Conservation (phyloP, 2,113 vertebrate genomes). For the Lampris incognitus region DNA sequence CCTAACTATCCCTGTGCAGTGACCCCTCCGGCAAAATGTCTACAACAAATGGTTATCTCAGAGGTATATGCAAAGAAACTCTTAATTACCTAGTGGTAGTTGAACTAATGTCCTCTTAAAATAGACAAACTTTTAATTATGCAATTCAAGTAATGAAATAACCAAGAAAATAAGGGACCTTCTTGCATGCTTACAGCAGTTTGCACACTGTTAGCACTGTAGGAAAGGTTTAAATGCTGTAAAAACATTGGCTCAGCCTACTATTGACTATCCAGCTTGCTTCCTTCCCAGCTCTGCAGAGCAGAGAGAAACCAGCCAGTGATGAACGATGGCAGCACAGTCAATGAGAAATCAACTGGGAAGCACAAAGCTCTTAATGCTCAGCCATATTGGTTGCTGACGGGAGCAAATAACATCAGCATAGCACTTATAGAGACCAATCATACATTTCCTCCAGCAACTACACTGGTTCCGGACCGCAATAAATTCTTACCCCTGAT, state of each 20-base stretch:
- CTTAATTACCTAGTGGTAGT: background rate
- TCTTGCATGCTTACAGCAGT: slow-evolving; percentile 22
- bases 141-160: background rate
- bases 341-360: slow-evolving; percentile 85
- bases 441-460: slow-evolving; percentile 79
- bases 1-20: background rate
- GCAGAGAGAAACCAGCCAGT: slow-evolving; percentile 70
- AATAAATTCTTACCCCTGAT: slow-evolving; percentile 93
- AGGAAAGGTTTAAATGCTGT: slow-evolving; percentile 48
- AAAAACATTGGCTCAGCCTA: slow-evolving; percentile 23
- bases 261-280: slow-evolving; percentile 61
- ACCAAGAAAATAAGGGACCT: slow-evolving; percentile 25
- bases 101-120: background rate
- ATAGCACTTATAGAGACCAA: slow-evolving; percentile 83
- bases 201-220: slow-evolving; percentile 40
- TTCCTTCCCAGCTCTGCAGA: slow-evolving; percentile 60
- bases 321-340: slow-evolving; percentile 82
- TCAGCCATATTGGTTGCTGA: slow-evolving; percentile 84
- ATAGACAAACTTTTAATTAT: background rate
- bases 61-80: background rate
- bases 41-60: background rate
- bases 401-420: slow-evolving; percentile 84
- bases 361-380: slow-evolving; percentile 85
- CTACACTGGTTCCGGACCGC: slow-evolving; percentile 71
- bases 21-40: background rate